Percentiles rank a stretch among this genome's conserved stretches.
Evolutionary conservation across 2,113 vertebrate species (phyloP).

Genomic region (Solea solea): DNA sequence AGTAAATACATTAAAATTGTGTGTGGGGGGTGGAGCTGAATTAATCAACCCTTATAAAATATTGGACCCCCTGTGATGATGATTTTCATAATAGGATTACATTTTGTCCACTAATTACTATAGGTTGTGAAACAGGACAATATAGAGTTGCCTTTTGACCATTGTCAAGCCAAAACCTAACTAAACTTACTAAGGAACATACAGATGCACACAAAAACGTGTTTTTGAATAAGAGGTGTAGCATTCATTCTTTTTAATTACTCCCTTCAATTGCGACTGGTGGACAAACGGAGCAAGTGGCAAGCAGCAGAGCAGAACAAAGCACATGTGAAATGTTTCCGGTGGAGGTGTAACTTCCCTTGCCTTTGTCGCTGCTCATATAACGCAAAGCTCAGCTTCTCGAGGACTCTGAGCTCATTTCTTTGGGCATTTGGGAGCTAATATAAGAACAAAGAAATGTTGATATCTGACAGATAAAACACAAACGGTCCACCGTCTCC

Average conservation of each 20-base stretch:
- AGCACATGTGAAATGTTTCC: conserved; percentile 7
- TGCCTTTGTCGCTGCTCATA: conserved; percentile 25
- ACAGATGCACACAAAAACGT: not conserved
- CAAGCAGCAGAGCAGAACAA: conserved; percentile 11
- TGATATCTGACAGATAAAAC: conserved; percentile 42
- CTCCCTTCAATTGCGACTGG: conserved; percentile 3
- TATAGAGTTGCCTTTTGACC: not conserved
- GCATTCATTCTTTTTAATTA: conserved; percentile 10
- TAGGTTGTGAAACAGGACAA: not conserved
- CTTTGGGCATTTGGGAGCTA: conserved; percentile 33
- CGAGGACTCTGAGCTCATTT: conserved; percentile 11
- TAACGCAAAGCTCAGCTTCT: conserved; percentile 20
- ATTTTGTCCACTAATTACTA: no score
- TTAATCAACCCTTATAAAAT: no score
- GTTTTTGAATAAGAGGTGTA: not conserved
- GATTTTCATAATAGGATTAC: no score
- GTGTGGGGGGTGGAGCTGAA: no score
- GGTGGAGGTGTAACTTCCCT: conserved; percentile 21
- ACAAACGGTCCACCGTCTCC: conserved; percentile 7
- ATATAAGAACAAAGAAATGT: conserved; percentile 31
- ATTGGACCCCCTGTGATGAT: no score
- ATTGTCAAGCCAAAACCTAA: no score
- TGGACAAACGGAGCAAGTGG: conserved; percentile 13
- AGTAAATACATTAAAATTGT: no score
- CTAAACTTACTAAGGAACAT: no score